phyloP scores from a whole-genome alignment of 2,113 vertebrate species.

The Arothron firmamentum region DNA sequence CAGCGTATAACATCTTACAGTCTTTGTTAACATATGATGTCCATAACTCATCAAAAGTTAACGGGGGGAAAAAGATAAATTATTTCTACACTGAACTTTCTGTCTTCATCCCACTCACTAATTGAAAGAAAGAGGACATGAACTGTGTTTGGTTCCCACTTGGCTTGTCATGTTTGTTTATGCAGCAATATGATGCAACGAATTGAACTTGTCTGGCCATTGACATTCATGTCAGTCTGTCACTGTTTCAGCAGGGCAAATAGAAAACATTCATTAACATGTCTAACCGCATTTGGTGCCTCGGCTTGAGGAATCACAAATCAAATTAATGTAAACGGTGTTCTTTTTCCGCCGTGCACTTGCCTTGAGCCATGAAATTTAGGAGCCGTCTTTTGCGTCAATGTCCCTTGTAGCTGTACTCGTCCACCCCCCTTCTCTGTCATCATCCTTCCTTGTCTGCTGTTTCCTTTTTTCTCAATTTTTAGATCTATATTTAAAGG shows the following conservation, averaged over 20 bases:
- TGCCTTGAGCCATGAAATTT: slow-evolving; percentile 59
- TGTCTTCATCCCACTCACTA: background rate
- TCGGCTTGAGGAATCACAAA: slow-evolving; percentile 62
- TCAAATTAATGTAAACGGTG: slow-evolving; percentile 60
- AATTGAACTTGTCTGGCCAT: slow-evolving; percentile 37
- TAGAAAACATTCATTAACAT: slow-evolving; percentile 65
- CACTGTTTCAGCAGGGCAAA: slow-evolving; percentile 52
- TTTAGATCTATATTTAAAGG: slow-evolving; percentile 10
- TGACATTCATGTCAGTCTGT: slow-evolving; percentile 50
- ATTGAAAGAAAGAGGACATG: slow-evolving; percentile 1
- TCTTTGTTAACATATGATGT: too few relatives aligned
- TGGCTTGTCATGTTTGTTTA: slow-evolving; percentile 25
- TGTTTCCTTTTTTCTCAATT: background rate
- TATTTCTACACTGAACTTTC: background rate
- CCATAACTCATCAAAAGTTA: too few relatives aligned
- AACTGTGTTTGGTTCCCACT: slow-evolving; percentile 4
- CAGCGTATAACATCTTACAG: too few relatives aligned
- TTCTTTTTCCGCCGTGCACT: slow-evolving; percentile 50
- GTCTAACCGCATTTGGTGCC: slow-evolving; percentile 66
- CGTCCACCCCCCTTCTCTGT: slow-evolving; percentile 24
- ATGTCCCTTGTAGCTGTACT: slow-evolving; percentile 43
- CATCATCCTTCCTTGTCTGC: slow-evolving; percentile 26
- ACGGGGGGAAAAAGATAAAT: background rate
- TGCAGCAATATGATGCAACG: slow-evolving; percentile 43
- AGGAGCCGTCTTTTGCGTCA: slow-evolving; percentile 57